A percentile compares a stretch with the other conserved stretches of the same genome.
phyloP scores from a whole-genome alignment of 2,797 vertebrate species.

The Chaetophractus vellerosus region DNA sequence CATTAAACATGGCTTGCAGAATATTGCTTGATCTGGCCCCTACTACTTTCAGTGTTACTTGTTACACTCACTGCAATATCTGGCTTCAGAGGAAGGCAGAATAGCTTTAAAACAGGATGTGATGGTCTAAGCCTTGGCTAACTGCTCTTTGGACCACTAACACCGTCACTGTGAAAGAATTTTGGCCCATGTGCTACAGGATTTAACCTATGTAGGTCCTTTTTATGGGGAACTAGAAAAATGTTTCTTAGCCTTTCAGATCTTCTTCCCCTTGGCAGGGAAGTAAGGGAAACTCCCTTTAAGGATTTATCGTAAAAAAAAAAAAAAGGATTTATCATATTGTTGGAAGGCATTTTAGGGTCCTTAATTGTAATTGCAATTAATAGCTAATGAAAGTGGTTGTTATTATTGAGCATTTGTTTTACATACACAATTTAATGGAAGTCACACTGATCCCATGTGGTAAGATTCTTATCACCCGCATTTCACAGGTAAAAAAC shows the following conservation, averaged over 20 bases:
- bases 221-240: background rate
- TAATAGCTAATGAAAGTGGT: background rate
- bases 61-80: background rate
- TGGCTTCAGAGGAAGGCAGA: background rate
- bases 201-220: fast-evolving
- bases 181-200: fast-evolving
- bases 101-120: background rate
- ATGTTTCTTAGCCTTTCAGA: background rate
- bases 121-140: background rate
- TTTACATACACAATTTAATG: background rate
- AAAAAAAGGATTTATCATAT: background rate
- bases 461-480: background rate
- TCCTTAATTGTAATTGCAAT: background rate
- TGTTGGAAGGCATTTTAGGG: background rate
- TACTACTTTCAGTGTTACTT: background rate
- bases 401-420: background rate
- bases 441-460: background rate
- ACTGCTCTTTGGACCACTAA: background rate
- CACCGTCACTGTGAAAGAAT: background rate
- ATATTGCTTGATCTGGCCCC: background rate
- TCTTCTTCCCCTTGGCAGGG: background rate
- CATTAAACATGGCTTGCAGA: background rate
- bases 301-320: background rate
- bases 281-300: background rate
- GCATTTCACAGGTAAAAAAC: background rate